Conservation (phyloP, 2,797 vertebrate genomes). For the Huso huso region DNA sequence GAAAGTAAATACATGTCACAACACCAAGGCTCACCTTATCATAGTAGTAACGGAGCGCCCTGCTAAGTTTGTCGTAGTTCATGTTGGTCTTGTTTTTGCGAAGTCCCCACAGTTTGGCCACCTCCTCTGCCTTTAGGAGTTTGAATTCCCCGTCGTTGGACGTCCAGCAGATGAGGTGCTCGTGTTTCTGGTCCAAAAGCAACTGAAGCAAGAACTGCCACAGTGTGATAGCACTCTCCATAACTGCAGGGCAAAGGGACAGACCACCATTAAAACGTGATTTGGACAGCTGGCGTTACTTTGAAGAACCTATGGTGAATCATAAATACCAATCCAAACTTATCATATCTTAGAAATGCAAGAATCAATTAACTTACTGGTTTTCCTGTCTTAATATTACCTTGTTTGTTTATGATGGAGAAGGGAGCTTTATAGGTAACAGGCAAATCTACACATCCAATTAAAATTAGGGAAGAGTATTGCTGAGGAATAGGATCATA, state of each 20-base stretch:
- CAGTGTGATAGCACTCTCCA: conserved; percentile 97
- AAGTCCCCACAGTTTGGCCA: conserved; percentile 94
- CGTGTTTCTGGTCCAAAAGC: conserved; percentile 88
- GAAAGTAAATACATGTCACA: conserved; percentile 10
- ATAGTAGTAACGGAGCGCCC: conserved; percentile 93
- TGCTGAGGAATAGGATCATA: no score
- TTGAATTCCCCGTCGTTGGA: conserved; percentile 95
- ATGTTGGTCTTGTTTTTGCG: conserved; percentile 98
- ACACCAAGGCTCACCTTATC: conserved; percentile 73
- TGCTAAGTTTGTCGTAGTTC: conserved; percentile 97
- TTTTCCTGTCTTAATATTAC: no score
- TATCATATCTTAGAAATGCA: neutral
- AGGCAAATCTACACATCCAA: conserved; percentile 7
- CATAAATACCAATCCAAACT: neutral
- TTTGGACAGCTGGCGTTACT: no score
- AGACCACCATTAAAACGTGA: no score
- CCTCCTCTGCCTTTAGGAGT: conserved; percentile 91
- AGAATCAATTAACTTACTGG: no score
- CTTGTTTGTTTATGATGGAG: neutral
- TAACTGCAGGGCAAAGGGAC: conserved; percentile 50
- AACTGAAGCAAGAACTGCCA: conserved; percentile 98
- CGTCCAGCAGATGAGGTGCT: conserved; percentile 96
- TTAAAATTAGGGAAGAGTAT: neutral
- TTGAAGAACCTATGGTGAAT: no score
- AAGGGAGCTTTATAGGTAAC: conserved; percentile 2